Percentiles rank a stretch among this genome's conserved stretches.
phyloP scores from a whole-genome alignment of 2,113 vertebrate genomes.

The Mormyrus lacerda region DNA sequence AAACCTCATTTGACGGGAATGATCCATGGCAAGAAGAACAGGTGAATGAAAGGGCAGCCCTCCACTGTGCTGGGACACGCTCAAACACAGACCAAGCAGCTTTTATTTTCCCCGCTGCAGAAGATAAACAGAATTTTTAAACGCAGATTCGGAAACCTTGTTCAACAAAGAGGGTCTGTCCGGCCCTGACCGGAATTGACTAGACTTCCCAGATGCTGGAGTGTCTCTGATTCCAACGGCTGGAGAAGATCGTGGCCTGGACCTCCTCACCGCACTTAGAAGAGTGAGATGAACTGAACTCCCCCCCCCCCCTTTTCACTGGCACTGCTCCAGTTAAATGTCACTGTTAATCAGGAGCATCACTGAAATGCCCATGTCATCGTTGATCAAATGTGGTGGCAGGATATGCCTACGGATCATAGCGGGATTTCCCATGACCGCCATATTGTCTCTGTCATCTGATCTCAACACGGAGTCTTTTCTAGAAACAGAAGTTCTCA shows the following conservation, averaged over 20 bases:
- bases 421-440: constrained; percentile 52
- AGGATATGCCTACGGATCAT: constrained; percentile 93
- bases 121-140: background rate
- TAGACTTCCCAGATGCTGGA: background rate
- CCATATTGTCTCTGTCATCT: background rate
- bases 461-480: background rate
- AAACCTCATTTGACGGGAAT: background rate
- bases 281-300: background rate
- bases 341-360: constrained; percentile 97
- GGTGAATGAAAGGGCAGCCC: background rate
- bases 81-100: background rate
- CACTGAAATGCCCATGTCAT: constrained; percentile 95
- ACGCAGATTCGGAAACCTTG: background rate
- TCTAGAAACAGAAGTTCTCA: background rate
- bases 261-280: background rate
- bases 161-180: background rate
- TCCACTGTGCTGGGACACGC: background rate
- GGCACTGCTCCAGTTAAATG: constrained; percentile 88
- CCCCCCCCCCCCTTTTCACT: constrained; percentile 63
- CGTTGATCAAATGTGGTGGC: constrained; percentile 93
- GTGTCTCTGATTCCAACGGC: background rate
- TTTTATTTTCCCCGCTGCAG: background rate
- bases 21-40: background rate
- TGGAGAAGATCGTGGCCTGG: background rate
- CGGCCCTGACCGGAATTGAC: background rate